These are phyloP conservation scores for Crocidura indochinensis DNA, from an alignment of 2,797 vertebrate species.

Conservation along the genomic window DNA sequence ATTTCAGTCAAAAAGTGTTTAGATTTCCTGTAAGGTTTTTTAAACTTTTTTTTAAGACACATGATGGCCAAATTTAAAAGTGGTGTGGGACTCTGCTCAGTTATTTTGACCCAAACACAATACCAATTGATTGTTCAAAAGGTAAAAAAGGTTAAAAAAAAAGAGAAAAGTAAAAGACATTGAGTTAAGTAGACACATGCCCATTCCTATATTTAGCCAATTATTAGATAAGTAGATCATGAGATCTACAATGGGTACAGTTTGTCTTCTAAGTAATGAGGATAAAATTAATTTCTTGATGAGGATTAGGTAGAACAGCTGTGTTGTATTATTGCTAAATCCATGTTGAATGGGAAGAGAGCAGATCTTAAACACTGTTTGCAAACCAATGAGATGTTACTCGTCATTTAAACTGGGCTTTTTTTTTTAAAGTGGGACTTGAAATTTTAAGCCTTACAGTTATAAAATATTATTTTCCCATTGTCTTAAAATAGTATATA, in stretches of 20 bases:
- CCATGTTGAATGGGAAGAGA: constrained; percentile 19
- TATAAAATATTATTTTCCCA: constrained; percentile 41
- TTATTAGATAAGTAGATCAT: neutral
- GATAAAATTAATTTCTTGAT: constrained; percentile 12
- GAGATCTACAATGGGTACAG: neutral
- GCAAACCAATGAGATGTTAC: constrained; percentile 51
- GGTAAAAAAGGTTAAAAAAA: constrained; percentile 39
- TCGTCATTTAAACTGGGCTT: neutral
- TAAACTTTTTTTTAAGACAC: constrained; percentile 45
- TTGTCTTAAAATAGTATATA: neutral
- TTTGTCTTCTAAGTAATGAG: constrained; percentile 53
- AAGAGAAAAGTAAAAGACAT: neutral
- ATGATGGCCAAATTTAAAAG: constrained; percentile 3
- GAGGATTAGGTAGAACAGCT: neutral
- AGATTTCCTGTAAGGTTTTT: constrained; percentile 28
- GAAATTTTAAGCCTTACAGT: constrained; percentile 46
- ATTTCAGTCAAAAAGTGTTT: constrained; percentile 19
- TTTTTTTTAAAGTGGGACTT: constrained; percentile 36
- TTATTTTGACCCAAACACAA: neutral
- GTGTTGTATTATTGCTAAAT: constrained; percentile 44
- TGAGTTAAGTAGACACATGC: neutral
- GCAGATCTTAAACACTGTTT: constrained; percentile 46
- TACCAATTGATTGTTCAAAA: neutral
- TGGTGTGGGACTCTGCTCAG: constrained; percentile 15
- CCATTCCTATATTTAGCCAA: neutral